These are phyloP conservation scores for Myrmecophaga tridactyla DNA, from an alignment of 2,113 vertebrate genomes.

Conservation along the genomic window DNA sequence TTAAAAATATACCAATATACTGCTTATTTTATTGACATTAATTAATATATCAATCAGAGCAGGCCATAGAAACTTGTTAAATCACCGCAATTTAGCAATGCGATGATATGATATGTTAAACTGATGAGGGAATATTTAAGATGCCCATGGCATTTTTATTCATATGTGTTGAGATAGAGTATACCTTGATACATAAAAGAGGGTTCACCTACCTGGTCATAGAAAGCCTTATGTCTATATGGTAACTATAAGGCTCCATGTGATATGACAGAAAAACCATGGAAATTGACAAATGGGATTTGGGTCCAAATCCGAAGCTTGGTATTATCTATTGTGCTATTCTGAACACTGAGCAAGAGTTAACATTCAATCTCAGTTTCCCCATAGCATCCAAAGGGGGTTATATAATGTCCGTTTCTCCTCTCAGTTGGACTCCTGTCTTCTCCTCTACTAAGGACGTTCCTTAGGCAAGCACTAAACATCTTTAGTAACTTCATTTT, in stretches of 20 bases:
- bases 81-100: constrained; percentile 44
- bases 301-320: not conserved
- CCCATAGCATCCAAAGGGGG: not conserved
- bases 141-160: not conserved
- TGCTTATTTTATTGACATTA: constrained; percentile 4
- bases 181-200: not conserved
- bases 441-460: not conserved
- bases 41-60: constrained; percentile 32
- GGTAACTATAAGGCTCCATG: not conserved
- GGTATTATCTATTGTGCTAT: not conserved
- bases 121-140: not conserved
- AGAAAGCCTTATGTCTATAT: not conserved
- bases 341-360: not conserved
- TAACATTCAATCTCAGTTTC: not conserved
- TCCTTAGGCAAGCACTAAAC: not conserved
- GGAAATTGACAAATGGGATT: not conserved
- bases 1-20: constrained; percentile 21
- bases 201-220: not conserved
- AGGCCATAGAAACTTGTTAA: not conserved
- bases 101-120: constrained; percentile 3
- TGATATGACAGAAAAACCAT: not conserved
- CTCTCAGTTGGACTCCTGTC: not conserved
- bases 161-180: not conserved
- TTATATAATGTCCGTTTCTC: not conserved
- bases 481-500: not conserved